A percentile compares a stretch with the other conserved stretches of the same genome.
Conservation (phyloP, 2,888 invertebrate genomes). For the Ennomos erosarius region DNA sequence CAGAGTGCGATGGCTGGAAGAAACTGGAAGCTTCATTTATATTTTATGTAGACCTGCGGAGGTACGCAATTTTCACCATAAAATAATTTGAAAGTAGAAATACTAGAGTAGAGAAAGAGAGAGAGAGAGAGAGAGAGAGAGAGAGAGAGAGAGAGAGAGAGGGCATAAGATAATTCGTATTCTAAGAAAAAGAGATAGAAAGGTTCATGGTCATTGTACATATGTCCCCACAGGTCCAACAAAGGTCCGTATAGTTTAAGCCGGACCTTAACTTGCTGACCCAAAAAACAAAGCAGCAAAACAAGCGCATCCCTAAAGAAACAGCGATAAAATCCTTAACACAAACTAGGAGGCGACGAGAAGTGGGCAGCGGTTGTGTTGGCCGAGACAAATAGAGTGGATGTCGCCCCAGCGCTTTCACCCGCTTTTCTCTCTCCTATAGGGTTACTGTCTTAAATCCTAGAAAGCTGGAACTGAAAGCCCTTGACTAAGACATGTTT, state of each 20-base stretch:
- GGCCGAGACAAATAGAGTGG: constrained; percentile 76
- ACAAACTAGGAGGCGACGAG: constrained; percentile 71
- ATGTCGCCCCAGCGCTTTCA: constrained; percentile 66
- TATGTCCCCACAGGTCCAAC: background rate
- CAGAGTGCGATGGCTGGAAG: constrained; percentile 17
- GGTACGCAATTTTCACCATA: constrained; percentile 10
- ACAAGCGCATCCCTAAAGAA: constrained; percentile 57
- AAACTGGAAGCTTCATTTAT: constrained; percentile 29
- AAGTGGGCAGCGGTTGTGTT: constrained; percentile 75
- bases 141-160: too few species aligned
- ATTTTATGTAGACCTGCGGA: constrained; percentile 22
- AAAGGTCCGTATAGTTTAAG: constrained; percentile 32
- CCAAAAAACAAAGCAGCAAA: constrained; percentile 50
- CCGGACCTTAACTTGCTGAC: constrained; percentile 39
- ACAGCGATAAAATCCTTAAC: constrained; percentile 74
- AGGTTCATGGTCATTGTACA: background rate
- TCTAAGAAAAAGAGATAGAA: constrained; percentile 11
- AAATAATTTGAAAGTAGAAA: constrained; percentile 17
- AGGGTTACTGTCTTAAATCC: constrained; percentile 14
- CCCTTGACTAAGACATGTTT: too few species aligned
- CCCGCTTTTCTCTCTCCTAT: constrained; percentile 49
- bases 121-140: background rate
- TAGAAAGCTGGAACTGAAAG: background rate
- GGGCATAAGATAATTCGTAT: background rate
- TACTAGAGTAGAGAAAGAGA: background rate